Conservation (phyloP, 2,888 invertebrate species). For the Pachymerium ferrugineum region DNA sequence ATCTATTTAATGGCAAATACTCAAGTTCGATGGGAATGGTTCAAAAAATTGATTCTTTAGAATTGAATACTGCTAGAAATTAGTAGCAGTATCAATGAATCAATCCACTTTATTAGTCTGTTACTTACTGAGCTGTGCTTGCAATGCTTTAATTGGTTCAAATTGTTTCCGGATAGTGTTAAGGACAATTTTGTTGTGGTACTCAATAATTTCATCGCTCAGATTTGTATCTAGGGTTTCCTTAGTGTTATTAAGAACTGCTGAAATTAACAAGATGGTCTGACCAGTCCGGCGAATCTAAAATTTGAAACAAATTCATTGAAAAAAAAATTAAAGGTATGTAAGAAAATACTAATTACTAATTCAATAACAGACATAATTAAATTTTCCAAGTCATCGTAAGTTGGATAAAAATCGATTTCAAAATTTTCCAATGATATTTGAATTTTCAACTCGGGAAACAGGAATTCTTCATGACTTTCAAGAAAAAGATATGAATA, state of each 20-base stretch:
- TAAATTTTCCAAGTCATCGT: conserved; percentile 1
- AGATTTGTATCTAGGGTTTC: background rate
- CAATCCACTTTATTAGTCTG: no score
- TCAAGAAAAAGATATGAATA: conserved; percentile 1
- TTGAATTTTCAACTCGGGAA: conserved; percentile 27
- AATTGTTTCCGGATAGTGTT: background rate
- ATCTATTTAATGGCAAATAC: background rate
- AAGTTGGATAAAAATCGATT: conserved; percentile 22
- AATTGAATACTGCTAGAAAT: no score
- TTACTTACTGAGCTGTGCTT: conserved; percentile 41
- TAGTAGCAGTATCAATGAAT: no score
- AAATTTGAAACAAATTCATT: background rate
- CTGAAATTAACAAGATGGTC: background rate
- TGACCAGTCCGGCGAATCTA: background rate
- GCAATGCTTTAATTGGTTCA: background rate
- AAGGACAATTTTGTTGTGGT: background rate
- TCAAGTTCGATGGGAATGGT: no score
- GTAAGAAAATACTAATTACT: background rate
- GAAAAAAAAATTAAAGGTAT: background rate
- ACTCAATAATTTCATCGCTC: background rate
- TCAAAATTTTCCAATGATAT: conserved; percentile 24
- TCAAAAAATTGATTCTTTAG: no score
- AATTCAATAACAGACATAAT: background rate
- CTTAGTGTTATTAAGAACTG: background rate
- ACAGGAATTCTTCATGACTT: background rate